Percentiles rank a stretch among this genome's conserved stretches.
These are phyloP conservation scores for Drosophila buzzatii DNA, from an alignment of 2,888 invertebrate species.

Conservation along the genomic window DNA sequence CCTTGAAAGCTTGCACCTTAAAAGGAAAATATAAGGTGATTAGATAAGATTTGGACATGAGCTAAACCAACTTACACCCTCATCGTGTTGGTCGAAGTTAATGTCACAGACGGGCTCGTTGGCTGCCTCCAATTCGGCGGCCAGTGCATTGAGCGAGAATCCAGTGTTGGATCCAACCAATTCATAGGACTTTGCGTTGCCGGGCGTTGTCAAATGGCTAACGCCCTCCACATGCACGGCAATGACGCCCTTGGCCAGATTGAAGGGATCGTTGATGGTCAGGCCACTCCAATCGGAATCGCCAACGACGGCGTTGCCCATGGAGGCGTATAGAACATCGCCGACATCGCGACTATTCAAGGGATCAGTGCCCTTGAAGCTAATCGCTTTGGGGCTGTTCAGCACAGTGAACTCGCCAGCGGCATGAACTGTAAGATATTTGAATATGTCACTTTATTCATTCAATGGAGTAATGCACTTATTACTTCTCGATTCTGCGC, in stretches of 20 bases:
- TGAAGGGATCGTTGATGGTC: slow-evolving; percentile 89
- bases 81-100: slow-evolving; percentile 88
- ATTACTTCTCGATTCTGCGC: slow-evolving; percentile 57
- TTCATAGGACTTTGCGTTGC: slow-evolving; percentile 75
- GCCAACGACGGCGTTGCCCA: slow-evolving; percentile 91
- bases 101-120: slow-evolving; percentile 88
- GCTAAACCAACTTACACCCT: slow-evolving; percentile 87
- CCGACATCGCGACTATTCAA: slow-evolving; percentile 88
- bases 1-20: slow-evolving; percentile 68
- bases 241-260: slow-evolving; percentile 90
- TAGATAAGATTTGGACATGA: neutral
- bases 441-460: neutral
- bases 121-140: slow-evolving; percentile 87
- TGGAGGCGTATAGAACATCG: slow-evolving; percentile 90
- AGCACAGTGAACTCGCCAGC: slow-evolving; percentile 88
- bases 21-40: neutral
- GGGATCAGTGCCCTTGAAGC: slow-evolving; percentile 89
- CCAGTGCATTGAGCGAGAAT: slow-evolving; percentile 86
- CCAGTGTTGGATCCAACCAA: slow-evolving; percentile 72
- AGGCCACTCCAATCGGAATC: slow-evolving; percentile 90
- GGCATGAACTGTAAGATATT: slow-evolving; percentile 72
- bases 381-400: slow-evolving; percentile 89
- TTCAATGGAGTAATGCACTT: neutral
- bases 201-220: slow-evolving; percentile 82
- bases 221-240: slow-evolving; percentile 90